Conservation (phyloP, 2,797 vertebrate genomes). For the Picus viridis region DNA sequence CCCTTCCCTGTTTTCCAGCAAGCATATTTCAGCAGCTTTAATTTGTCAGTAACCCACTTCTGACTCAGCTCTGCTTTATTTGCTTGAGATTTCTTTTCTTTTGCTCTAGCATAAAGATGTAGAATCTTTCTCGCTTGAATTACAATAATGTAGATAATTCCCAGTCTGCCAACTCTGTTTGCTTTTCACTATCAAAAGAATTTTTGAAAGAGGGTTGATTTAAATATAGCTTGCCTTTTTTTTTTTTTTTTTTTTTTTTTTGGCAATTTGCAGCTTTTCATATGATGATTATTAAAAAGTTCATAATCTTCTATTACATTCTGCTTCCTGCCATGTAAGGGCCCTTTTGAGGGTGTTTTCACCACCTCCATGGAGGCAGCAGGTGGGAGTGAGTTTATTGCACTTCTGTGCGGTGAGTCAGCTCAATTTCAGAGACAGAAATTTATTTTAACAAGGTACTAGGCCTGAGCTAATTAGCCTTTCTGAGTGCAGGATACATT, state of each 20-base stretch:
- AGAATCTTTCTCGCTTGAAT: not conserved
- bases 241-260: constrained; percentile 4
- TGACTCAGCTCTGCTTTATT: constrained; percentile 39
- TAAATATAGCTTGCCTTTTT: not conserved
- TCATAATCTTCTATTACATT: not conserved
- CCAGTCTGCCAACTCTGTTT: not conserved
- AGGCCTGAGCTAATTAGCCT: not conserved
- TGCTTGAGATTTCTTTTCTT: constrained; percentile 30
- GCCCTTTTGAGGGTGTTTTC: not conserved
- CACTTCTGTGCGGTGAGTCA: not conserved
- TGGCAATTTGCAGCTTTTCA: not conserved
- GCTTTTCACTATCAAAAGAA: constrained; percentile 1
- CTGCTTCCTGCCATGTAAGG: not conserved
- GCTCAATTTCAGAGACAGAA: not conserved
- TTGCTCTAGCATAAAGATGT: not conserved
- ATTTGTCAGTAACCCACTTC: constrained; percentile 46
- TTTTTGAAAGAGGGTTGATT: not conserved
- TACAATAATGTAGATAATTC: constrained; percentile 37
- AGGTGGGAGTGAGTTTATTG: constrained; percentile 13
- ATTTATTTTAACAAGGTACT: not conserved
- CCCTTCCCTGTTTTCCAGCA: constrained; percentile 23
- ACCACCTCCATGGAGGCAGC: not conserved
- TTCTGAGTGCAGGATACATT: not conserved
- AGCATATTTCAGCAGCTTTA: constrained; percentile 32
- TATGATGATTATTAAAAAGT: not conserved